Conservation (phyloP, 2,113 vertebrate species). For the Psittacula cyanocephala region DNA sequence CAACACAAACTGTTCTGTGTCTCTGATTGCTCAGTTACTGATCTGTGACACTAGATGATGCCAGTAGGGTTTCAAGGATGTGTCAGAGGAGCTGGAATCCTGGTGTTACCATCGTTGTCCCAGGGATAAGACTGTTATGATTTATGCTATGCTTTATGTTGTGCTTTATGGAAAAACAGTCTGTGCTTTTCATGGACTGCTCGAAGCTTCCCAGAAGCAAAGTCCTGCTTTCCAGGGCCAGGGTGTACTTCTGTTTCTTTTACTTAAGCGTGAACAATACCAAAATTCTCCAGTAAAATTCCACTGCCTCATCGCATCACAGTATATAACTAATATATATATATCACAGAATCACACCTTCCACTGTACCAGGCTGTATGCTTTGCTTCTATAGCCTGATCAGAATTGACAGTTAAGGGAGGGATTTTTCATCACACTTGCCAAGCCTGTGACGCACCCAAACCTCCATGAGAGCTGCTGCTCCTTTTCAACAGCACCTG, state of each 20-base stretch:
- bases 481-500: accelerated
- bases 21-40: background rate
- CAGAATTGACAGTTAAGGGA: background rate
- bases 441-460: accelerated
- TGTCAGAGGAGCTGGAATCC: background rate
- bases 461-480: background rate
- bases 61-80: background rate
- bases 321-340: background rate
- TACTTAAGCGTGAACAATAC: background rate
- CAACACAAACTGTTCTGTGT: background rate
- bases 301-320: background rate
- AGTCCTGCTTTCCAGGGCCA: background rate
- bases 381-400: background rate
- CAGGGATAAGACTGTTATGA: background rate
- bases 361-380: background rate
- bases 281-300: background rate
- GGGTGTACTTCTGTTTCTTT: background rate
- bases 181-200: no score
- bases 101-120: accelerated
- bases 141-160: background rate
- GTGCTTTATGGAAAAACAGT: background rate
- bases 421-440: background rate
- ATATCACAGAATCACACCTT: background rate
- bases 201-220: background rate
- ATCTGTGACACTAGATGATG: accelerated